Percentiles rank a stretch among this genome's conserved stretches.
Conservation (phyloP, 2,797 vertebrate species). For the Etheostoma perlongum region DNA sequence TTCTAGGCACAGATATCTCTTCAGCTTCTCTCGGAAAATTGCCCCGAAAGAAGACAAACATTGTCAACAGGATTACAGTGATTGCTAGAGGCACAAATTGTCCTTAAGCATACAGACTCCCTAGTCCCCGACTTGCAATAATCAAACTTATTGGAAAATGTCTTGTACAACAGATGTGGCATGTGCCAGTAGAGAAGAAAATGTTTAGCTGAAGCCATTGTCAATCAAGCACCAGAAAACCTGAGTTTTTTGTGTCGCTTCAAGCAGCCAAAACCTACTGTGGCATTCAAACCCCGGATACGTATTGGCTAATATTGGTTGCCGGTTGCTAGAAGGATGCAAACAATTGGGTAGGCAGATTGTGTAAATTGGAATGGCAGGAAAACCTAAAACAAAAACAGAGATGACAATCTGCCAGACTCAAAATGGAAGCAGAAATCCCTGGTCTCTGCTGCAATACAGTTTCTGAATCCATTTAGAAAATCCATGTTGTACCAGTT, state of each 20-base stretch:
- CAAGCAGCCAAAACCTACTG: constrained; percentile 40
- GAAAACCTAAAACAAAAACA: constrained; percentile 56
- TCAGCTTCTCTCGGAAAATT: constrained; percentile 42
- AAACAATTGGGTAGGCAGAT: constrained; percentile 61
- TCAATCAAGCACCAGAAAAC: constrained; percentile 49
- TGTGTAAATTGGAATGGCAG: constrained; percentile 49
- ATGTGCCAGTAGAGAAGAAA: constrained; percentile 46
- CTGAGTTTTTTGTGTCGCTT: constrained; percentile 51
- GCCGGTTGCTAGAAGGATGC: constrained; percentile 47
- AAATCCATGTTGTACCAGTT: constrained; percentile 7
- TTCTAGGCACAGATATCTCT: constrained; percentile 55
- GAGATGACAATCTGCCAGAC: constrained; percentile 47
- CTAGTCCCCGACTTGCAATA: constrained; percentile 49
- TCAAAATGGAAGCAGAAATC: constrained; percentile 41
- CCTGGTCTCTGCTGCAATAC: not conserved
- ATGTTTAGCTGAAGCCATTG: constrained; percentile 49
- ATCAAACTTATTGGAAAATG: constrained; percentile 55
- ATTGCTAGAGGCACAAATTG: constrained; percentile 56
- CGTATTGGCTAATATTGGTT: constrained; percentile 48
- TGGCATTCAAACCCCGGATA: constrained; percentile 58
- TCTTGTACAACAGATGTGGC: constrained; percentile 39
- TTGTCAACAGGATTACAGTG: constrained; percentile 63
- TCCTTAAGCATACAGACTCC: constrained; percentile 50
- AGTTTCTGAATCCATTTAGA: constrained; percentile 31
- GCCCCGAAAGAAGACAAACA: constrained; percentile 57